Base-by-base conservation (phyloP, 2,888 invertebrate genomes). In the Auanema freiburgensis region DNA sequence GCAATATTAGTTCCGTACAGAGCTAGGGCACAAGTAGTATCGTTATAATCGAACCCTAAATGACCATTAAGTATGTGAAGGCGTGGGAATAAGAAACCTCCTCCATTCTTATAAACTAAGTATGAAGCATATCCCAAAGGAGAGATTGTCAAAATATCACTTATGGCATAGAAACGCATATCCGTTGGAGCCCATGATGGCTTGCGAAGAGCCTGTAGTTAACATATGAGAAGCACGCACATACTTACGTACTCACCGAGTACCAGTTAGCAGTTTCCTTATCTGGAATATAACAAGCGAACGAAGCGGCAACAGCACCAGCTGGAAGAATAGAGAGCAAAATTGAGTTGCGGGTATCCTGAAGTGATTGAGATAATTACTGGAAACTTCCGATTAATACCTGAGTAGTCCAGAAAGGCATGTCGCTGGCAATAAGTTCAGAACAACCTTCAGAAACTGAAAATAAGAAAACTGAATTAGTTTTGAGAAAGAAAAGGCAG, bases 41-140 rank as follows among this genome's bases (percentile, higher is more conserved):
- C 80, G 44, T 71, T 74, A 71, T 79, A 78, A 65, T 77, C 79
- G 65, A 80, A 81, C 8, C 81, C 77, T 77, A 14, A 23, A 21
- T 18, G 3, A 5, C 33, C 8, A 5, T 33, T 33, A 33, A 5
- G 33, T 5, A 3, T 33, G 33, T 8, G 33, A 33, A 33, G 4
- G 33, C 33, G 3, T 33, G 33, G 12, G 11, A 14, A 52, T n/a
- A 59, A 43, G 54, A 43, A 42, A 77, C 78, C 81, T 51, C 80
- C 80, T 10, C 81, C 81, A 63, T 79, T 74, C 59, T 79, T 81
- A 72, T 76, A 81, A 56, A 79, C 76, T 40, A 81, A 64, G 59
- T 80, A 81, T 16, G 79, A 77, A 16, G 81, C 81, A 63, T 80
- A 81, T 40, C 81, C 81, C 25, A 80, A 63, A 18, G 80, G 79